Evolutionary conservation across 1,140 invertebrate genomes (phyloP).

Genomic region (Pristionchus pacificus): DNA sequence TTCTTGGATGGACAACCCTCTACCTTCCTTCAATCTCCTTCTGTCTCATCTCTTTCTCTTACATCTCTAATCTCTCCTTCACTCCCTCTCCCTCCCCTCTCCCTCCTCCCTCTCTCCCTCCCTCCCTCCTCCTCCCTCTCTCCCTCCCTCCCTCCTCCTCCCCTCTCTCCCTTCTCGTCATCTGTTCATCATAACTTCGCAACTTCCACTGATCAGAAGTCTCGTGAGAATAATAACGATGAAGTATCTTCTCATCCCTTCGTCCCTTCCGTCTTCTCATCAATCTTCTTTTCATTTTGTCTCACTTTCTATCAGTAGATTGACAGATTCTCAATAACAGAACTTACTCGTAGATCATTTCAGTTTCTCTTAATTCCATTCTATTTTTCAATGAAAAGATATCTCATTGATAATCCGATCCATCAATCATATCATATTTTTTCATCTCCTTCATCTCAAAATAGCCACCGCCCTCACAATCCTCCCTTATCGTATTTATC

Average conservation of each 20-base stretch:
- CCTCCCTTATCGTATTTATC: too few relatives aligned
- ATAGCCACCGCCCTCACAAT: too few relatives aligned
- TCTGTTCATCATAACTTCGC: not conserved
- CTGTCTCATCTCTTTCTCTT: too few relatives aligned
- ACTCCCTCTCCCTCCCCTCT: slow-evolving; percentile 5
- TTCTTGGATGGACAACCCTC: too few relatives aligned
- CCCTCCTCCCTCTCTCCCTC: too few relatives aligned
- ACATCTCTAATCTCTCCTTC: too few relatives aligned
- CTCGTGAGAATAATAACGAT: not conserved
- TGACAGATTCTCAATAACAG: not conserved
- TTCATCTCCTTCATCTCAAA: too few relatives aligned
- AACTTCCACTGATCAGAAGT: not conserved
- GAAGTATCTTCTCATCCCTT: not conserved
- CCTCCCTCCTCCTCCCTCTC: too few relatives aligned
- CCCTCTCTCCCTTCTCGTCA: not conserved
- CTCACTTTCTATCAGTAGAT: not conserved
- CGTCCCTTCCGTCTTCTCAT: not conserved
- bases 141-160: not conserved
- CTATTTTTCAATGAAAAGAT: not conserved
- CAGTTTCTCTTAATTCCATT: not conserved
- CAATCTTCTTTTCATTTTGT: slow-evolving; percentile 3
- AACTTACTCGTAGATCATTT: not conserved
- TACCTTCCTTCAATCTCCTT: too few relatives aligned
- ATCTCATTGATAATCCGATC: too few relatives aligned
- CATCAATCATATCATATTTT: too few relatives aligned